phyloP scores from a whole-genome alignment of 2,797 vertebrate species.

The Babyrousa celebensis region DNA sequence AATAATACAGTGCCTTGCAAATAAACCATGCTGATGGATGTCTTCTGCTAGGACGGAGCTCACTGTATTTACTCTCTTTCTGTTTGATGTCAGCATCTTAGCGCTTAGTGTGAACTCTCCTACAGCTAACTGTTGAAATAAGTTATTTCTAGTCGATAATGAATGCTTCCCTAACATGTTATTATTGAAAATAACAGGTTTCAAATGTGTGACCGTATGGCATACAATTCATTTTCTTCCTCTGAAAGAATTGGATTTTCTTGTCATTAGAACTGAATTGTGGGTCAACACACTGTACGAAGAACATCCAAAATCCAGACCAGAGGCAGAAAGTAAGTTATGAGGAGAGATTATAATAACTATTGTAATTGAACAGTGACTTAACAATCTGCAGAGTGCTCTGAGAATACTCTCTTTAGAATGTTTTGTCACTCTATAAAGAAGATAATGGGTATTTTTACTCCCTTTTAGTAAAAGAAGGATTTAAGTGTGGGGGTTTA shows the following conservation, averaged over 20 bases:
- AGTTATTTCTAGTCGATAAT: conserved; percentile 89
- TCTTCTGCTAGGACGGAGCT: conserved; percentile 83
- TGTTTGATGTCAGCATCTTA: conserved; percentile 88
- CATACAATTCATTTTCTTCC: conserved; percentile 84
- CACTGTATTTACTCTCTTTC: conserved; percentile 83
- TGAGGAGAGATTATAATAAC: conserved; percentile 24
- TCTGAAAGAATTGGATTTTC: conserved; percentile 71
- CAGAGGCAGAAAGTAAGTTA: conserved; percentile 67
- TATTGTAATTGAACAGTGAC: background rate
- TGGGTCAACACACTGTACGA: background rate
- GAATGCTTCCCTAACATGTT: conserved; percentile 85
- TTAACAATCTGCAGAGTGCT: background rate
- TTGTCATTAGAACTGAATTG: conserved; percentile 80
- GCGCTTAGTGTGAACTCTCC: conserved; percentile 82
- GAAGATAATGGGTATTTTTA: background rate
- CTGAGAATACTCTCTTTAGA: background rate
- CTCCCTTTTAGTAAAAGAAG: conserved; percentile 4
- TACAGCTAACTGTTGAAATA: conserved; percentile 84
- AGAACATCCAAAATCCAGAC: conserved; percentile 54
- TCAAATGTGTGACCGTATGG: conserved; percentile 79
- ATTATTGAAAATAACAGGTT: conserved; percentile 89
- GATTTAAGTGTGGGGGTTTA: background rate
- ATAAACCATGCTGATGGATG: conserved; percentile 82
- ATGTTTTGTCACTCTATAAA: background rate
- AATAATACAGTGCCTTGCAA: conserved; percentile 79